Evolutionary conservation across 2,113 vertebrate genomes (phyloP).

Genomic region (Ellobius talpinus): DNA sequence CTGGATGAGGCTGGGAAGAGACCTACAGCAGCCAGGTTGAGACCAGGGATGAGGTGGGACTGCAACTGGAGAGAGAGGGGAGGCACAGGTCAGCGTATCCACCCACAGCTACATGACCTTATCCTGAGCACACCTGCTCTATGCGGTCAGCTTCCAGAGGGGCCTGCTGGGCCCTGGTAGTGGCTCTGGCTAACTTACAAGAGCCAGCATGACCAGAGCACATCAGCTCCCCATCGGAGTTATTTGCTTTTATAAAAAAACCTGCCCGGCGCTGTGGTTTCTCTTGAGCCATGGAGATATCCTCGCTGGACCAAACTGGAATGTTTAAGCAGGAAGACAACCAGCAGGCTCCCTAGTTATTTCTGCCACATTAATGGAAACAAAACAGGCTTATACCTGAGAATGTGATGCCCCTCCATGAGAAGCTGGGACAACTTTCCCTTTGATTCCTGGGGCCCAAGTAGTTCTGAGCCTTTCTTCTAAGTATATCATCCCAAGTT

Average conservation of each 20-base stretch:
- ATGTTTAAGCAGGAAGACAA: background rate
- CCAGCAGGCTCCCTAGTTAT: background rate
- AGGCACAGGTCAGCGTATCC: background rate
- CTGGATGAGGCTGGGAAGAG: slow-evolving; percentile 95
- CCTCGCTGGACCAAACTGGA: no score
- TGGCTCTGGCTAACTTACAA: background rate
- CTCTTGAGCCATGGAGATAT: background rate
- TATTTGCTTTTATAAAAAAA: background rate
- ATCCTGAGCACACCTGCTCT: fast-evolving
- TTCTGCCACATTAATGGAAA: background rate
- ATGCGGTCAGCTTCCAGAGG: background rate
- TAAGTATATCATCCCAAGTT: background rate
- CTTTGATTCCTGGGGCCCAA: background rate
- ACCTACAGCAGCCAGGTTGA: slow-evolving; percentile 95
- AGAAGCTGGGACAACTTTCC: background rate
- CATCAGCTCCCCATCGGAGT: background rate
- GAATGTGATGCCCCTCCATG: fast-evolving
- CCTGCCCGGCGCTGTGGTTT: background rate
- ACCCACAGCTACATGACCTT: background rate
- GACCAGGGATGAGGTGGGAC: slow-evolving; percentile 96
- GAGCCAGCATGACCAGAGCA: fast-evolving
- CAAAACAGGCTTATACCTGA: background rate
- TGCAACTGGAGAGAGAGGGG: slow-evolving; percentile 88
- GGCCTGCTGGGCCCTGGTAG: background rate
- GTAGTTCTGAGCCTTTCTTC: background rate